Conservation (phyloP, 2,888 invertebrate species). For the Amitus sp. region DNA sequence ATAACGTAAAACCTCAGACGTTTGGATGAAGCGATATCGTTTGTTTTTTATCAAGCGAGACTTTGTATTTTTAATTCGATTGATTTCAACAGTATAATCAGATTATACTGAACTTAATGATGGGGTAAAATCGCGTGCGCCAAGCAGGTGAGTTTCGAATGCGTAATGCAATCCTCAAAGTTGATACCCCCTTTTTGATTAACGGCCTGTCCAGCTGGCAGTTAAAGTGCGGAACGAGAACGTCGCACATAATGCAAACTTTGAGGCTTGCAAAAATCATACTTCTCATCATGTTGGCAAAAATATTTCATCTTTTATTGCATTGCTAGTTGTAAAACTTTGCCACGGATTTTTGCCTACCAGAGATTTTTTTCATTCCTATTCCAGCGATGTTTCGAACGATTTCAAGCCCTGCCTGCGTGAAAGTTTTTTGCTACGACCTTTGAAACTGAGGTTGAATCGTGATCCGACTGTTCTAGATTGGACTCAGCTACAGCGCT, state of each 20-base stretch:
- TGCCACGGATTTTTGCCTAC: background rate
- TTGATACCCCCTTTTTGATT: conserved; percentile 33
- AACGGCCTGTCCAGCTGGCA: conserved; percentile 32
- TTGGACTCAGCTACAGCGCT: too few species aligned
- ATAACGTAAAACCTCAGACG: too few species aligned
- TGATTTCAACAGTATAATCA: conserved; percentile 2
- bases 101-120: background rate
- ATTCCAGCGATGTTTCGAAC: too few species aligned
- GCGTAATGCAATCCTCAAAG: conserved; percentile 28
- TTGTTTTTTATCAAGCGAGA: too few species aligned
- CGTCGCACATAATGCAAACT: conserved; percentile 14
- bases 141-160: conserved; percentile 26
- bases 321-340: too few species aligned
- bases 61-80: background rate
- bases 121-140: conserved; percentile 6
- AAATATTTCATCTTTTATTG: too few species aligned
- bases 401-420: too few species aligned
- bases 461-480: conserved; percentile 9
- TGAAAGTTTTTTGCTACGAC: background rate
- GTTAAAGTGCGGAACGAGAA: conserved; percentile 31
- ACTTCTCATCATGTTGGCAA: background rate
- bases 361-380: background rate
- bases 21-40: too few species aligned
- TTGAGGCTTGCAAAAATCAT: conserved; percentile 12
- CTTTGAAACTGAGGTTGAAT: conserved; percentile 1